These are phyloP conservation scores for Brachypodius melanocephalos DNA, from an alignment of 2,113 vertebrate species.

Conservation along the genomic window DNA sequence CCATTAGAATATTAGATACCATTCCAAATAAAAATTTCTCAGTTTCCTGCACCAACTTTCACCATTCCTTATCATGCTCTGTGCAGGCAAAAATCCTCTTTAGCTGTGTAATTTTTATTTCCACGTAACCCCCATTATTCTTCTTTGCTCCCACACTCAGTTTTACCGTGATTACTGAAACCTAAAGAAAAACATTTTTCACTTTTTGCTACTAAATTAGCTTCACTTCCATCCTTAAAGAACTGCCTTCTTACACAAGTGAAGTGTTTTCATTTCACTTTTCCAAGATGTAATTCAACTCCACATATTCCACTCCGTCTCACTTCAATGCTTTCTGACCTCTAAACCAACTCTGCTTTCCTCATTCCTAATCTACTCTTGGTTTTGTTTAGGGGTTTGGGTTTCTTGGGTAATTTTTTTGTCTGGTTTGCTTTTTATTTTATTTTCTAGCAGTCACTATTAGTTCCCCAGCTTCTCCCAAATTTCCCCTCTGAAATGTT, in stretches of 20 bases:
- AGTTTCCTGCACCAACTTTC: not conserved
- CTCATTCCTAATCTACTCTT: not conserved
- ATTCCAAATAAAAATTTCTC: not conserved
- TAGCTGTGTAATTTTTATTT: not conserved
- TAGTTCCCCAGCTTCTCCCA: not conserved
- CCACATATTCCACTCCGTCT: not conserved
- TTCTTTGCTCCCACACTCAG: not conserved
- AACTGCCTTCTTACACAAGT: not conserved
- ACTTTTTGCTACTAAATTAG: not conserved
- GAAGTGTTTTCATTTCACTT: not conserved
- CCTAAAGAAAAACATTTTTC: not conserved
- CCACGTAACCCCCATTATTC: not conserved
- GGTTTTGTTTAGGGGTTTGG: not conserved
- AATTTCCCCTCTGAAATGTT: not conserved
- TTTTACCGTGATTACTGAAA: not conserved
- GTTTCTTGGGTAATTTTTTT: not conserved
- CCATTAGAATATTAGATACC: not conserved
- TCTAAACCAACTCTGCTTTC: not conserved
- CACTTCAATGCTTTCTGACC: not conserved
- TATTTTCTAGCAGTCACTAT: not conserved
- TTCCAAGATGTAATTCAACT: not conserved
- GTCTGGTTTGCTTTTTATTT: not conserved
- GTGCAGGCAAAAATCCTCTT: not conserved
- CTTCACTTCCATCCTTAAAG: not conserved
- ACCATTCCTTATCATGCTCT: not conserved